Evolutionary conservation across 2,888 invertebrate species (phyloP).

Genomic region (Empis stercorea): DNA sequence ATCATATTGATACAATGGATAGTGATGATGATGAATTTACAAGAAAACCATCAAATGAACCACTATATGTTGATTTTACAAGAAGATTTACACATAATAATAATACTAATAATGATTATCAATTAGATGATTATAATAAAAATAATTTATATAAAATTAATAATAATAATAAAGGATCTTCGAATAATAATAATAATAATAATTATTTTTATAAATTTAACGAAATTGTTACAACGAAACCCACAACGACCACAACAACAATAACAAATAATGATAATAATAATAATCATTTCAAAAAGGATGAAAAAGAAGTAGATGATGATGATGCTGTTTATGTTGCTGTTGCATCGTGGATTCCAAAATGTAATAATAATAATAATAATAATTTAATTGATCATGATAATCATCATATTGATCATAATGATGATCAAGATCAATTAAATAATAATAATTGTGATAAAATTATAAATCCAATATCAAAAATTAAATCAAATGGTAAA

Average conservation of each 20-base stretch:
- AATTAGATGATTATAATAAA: neutral
- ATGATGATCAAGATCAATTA: neutral
- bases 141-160: neutral
- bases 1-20: constrained; percentile 10
- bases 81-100: constrained; percentile 23
- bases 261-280: neutral
- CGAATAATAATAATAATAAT: constrained; percentile 4
- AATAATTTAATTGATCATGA: neutral
- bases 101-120: constrained; percentile 1
- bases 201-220: constrained; percentile 17
- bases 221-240: constrained; percentile 13
- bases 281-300: no score
- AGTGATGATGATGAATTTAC: constrained; percentile 31
- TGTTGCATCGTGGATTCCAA: constrained; percentile 62
- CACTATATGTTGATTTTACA: constrained; percentile 36
- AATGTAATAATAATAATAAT: constrained; percentile 35
- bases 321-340: constrained; percentile 44
- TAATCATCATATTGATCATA: neutral
- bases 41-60: constrained; percentile 33
- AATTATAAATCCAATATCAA: no score
- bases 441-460: no score
- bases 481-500: neutral
- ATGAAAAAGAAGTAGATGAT: constrained; percentile 3
- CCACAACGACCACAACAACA: constrained; percentile 16
- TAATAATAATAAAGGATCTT: neutral